These are phyloP conservation scores for Hyperoodon ampullatus DNA, from an alignment of 2,113 vertebrate species.

Conservation along the genomic window DNA sequence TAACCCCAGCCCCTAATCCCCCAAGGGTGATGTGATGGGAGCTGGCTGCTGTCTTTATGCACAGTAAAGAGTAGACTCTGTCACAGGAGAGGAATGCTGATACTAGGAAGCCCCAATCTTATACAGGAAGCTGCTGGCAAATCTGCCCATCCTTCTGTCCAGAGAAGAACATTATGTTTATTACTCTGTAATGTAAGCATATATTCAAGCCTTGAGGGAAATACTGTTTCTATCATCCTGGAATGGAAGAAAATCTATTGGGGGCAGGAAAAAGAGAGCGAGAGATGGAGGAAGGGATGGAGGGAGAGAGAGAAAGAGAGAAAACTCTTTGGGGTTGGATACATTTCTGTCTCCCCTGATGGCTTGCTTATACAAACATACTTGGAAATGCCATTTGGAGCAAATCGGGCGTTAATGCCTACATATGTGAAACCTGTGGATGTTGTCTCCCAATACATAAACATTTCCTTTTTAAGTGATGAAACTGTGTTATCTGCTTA, in stretches of 20 bases:
- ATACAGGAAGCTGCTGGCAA: not conserved
- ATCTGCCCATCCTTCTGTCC: not conserved
- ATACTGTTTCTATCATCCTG: not conserved
- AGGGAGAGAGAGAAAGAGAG: not conserved
- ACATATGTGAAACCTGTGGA: not conserved
- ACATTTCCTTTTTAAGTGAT: not conserved
- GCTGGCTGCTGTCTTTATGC: not conserved
- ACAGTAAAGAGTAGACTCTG: not conserved
- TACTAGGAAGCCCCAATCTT: not conserved
- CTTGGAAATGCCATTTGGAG: not conserved
- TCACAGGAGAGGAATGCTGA: not conserved
- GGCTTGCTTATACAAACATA: not conserved
- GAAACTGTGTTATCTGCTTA: not conserved
- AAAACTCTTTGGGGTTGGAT: not conserved
- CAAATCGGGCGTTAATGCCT: not conserved
- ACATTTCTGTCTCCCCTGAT: not conserved
- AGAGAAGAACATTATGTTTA: not conserved
- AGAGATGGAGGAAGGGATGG: too few species aligned
- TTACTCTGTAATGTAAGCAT: not conserved
- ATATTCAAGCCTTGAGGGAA: not conserved
- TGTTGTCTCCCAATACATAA: not conserved
- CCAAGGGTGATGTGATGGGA: not conserved
- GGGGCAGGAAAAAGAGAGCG: not conserved
- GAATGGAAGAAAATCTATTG: not conserved
- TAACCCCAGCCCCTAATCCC: rapidly evolving